Conservation (phyloP, 2,888 invertebrate species). For the Pinctada fucata region DNA sequence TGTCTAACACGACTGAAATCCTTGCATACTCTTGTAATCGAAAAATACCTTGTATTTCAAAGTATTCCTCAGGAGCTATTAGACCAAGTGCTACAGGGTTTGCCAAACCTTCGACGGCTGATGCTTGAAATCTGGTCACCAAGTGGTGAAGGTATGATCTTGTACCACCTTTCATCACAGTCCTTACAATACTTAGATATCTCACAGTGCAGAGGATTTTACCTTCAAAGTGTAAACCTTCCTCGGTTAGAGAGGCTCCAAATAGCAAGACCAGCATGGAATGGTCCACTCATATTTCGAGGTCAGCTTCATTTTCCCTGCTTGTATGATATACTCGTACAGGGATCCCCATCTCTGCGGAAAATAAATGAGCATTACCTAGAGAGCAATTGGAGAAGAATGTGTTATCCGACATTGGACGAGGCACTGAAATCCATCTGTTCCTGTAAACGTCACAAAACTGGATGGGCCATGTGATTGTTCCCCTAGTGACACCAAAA, state of each 20-base stretch:
- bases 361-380: slow-evolving; percentile 71
- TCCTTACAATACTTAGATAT: slow-evolving; percentile 72
- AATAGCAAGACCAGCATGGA: slow-evolving; percentile 71
- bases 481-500: neutral
- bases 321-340: slow-evolving; percentile 66
- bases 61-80: slow-evolving; percentile 64
- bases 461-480: slow-evolving; percentile 62
- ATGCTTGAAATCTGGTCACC: slow-evolving; percentile 75
- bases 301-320: slow-evolving; percentile 69
- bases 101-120: slow-evolving; percentile 62
- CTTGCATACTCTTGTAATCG: slow-evolving; percentile 68
- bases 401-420: slow-evolving; percentile 60
- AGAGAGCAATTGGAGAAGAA: slow-evolving; percentile 60
- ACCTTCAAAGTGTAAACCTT: slow-evolving; percentile 63
- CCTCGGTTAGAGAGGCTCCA: slow-evolving; percentile 67
- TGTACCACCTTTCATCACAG: slow-evolving; percentile 63
- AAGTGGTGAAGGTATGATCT: slow-evolving; percentile 65
- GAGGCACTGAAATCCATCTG: slow-evolving; percentile 69
- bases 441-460: slow-evolving; percentile 68
- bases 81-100: slow-evolving; percentile 57
- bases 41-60: slow-evolving; percentile 72
- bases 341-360: slow-evolving; percentile 67
- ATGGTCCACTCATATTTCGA: slow-evolving; percentile 64
- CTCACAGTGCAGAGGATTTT: slow-evolving; percentile 74
- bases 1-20: slow-evolving; percentile 65